A percentile compares a stretch with the other conserved stretches of the same genome.
These are phyloP conservation scores for Aptenodytes forsteri DNA, from an alignment of 2,113 vertebrate genomes.

Conservation along the genomic window DNA sequence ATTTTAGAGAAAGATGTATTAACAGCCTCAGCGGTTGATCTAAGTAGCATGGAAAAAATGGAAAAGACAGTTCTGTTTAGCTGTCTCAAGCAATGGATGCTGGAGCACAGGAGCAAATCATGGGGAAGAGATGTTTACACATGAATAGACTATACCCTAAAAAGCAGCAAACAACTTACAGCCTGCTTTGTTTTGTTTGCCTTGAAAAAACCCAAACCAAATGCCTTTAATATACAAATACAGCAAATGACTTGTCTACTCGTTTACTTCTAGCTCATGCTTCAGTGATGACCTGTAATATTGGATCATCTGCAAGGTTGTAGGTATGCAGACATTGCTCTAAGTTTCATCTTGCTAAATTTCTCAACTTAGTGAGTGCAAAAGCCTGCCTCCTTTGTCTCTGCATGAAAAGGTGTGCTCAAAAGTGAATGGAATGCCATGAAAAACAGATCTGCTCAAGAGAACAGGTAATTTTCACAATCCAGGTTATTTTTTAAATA, in stretches of 20 bases:
- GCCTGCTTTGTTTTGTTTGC: background rate
- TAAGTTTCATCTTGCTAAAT: background rate
- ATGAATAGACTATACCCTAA: background rate
- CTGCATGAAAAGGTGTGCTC: background rate
- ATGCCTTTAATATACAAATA: background rate
- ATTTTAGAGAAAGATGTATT: background rate
- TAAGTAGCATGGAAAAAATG: background rate
- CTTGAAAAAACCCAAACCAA: background rate
- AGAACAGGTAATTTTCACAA: background rate
- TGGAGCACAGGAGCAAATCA: background rate
- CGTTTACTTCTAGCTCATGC: background rate
- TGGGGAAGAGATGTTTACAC: constrained; percentile 3
- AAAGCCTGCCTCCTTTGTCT: background rate
- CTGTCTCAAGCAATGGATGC: constrained; percentile 34
- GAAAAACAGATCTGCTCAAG: background rate
- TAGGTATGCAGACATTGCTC: background rate
- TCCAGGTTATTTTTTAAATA: background rate
- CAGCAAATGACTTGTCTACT: background rate
- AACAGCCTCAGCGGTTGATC: background rate
- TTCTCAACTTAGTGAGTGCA: background rate
- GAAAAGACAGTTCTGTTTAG: constrained; percentile 6
- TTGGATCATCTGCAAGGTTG: background rate
- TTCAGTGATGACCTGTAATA: background rate
- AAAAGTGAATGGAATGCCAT: background rate
- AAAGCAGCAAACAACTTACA: background rate